Evolutionary conservation across 53 echinoderm and acorn worm species (phyloP).

Genomic region (Henricia sp.): DNA sequence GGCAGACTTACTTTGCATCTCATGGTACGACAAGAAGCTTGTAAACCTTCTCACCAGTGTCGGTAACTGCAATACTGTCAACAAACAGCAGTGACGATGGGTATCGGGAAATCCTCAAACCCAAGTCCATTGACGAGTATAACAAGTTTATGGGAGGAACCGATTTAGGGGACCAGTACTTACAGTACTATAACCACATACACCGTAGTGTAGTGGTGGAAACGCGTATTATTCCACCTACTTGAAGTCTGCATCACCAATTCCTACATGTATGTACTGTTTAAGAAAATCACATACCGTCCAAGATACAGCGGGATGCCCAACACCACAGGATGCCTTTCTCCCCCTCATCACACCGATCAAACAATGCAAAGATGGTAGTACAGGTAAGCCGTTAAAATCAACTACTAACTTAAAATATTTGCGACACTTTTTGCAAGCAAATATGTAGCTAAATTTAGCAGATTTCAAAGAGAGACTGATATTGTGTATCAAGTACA

Average conservation of each 20-base stretch:
- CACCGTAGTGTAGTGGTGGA: conserved; percentile 40
- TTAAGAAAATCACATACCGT: conserved; percentile 55
- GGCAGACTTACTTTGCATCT: not conserved
- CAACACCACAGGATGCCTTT: conserved; percentile 63
- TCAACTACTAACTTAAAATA: not conserved
- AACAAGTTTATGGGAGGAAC: conserved; percentile 21
- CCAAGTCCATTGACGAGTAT: conserved; percentile 5
- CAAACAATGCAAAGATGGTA: conserved; percentile 64
- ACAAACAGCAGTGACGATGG: conserved; percentile 7
- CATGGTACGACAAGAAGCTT: conserved; percentile 13
- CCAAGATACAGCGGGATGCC: conserved; percentile 56
- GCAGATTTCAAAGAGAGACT: not conserved
- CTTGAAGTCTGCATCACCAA: conserved; percentile 11
- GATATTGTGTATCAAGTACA: not conserved
- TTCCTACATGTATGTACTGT: too few relatives aligned
- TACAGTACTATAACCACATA: conserved; percentile 13
- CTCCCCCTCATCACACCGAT: conserved; percentile 47
- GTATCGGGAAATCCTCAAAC: conserved; percentile 1
- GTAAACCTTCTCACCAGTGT: conserved; percentile 23
- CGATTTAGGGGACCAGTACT: conserved; percentile 23
- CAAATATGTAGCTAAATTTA: not conserved
- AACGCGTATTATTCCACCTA: conserved; percentile 18
- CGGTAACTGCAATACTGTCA: not conserved
- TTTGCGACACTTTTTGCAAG: not conserved
- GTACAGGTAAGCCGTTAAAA: conserved; percentile 54